Conservation (phyloP, 1,140 invertebrate genomes). For the Drosophila prosaltans region DNA sequence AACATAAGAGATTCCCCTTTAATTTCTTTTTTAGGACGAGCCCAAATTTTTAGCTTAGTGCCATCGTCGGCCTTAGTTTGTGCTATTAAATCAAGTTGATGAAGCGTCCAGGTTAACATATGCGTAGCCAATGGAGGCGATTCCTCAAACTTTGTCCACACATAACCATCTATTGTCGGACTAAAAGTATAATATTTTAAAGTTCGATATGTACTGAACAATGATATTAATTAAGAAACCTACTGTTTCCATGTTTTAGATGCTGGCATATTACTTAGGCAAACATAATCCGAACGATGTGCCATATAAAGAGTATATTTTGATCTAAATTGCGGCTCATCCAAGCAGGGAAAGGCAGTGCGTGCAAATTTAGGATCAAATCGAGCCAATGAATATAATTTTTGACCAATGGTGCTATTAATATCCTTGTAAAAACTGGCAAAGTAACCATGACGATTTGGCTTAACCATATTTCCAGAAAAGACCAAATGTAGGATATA, state of each 20-base stretch:
- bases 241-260: slow-evolving; percentile 11
- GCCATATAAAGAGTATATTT: slow-evolving; percentile 89
- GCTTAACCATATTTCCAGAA: neutral
- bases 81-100: slow-evolving; percentile 4
- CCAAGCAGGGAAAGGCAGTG: slow-evolving; percentile 96
- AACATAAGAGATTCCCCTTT: neutral
- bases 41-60: slow-evolving; percentile 9
- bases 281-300: slow-evolving; percentile 85
- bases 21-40: neutral
- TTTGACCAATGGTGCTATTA: neutral
- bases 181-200: slow-evolving; percentile 2
- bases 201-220: neutral
- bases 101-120: slow-evolving; percentile 24
- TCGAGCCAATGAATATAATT: slow-evolving; percentile 88
- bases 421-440: neutral
- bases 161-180: neutral
- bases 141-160: slow-evolving; percentile 20
- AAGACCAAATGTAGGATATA: slow-evolving; percentile 3
- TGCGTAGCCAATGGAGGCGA: slow-evolving; percentile 23
- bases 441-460: slow-evolving; percentile 10
- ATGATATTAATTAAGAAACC: neutral
- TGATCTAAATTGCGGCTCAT: slow-evolving; percentile 94
- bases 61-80: neutral
- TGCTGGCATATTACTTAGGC: slow-evolving; percentile 92
- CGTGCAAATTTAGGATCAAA: slow-evolving; percentile 93